A percentile compares a stretch with the other conserved stretches of the same genome.
Evolutionary conservation across 2,113 vertebrate genomes (phyloP).

Genomic region (Strigops habroptila): DNA sequence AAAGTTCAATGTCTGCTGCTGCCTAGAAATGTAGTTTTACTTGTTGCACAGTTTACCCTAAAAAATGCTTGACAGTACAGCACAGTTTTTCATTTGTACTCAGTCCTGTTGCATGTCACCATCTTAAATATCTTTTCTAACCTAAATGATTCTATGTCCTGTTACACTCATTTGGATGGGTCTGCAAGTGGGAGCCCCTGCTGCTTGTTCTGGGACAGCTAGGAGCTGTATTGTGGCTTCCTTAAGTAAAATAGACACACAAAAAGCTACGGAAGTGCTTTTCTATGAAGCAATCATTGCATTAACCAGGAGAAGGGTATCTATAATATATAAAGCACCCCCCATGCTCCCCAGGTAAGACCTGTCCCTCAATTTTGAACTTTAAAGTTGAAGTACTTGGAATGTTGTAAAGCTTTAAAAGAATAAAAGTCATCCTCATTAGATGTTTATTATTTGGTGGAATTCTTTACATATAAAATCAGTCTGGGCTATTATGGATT

Average conservation of each 20-base stretch:
- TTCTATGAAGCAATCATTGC: neutral
- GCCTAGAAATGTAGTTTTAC: neutral
- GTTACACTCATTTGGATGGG: fast-evolving
- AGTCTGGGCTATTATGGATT: neutral
- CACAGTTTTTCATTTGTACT: neutral
- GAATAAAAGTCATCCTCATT: neutral
- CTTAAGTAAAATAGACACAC: neutral
- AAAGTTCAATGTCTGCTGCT: fast-evolving
- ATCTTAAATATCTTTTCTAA: neutral
- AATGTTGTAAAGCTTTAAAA: neutral
- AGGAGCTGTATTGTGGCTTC: neutral
- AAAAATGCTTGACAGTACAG: neutral
- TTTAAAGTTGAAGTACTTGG: neutral
- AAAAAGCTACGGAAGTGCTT: neutral
- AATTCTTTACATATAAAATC: neutral
- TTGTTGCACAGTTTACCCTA: neutral
- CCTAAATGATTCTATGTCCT: fast-evolving
- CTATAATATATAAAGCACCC: neutral
- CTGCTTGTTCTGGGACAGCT: neutral
- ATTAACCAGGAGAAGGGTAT: neutral
- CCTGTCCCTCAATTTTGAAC: neutral
- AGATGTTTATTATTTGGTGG: too few relatives aligned
- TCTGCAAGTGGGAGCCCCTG: neutral
- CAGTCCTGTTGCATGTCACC: fast-evolving
- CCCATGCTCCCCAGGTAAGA: neutral